phyloP scores from a whole-genome alignment of 1,140 invertebrate genomes.

The Bombus haemorrhoidalis region DNA sequence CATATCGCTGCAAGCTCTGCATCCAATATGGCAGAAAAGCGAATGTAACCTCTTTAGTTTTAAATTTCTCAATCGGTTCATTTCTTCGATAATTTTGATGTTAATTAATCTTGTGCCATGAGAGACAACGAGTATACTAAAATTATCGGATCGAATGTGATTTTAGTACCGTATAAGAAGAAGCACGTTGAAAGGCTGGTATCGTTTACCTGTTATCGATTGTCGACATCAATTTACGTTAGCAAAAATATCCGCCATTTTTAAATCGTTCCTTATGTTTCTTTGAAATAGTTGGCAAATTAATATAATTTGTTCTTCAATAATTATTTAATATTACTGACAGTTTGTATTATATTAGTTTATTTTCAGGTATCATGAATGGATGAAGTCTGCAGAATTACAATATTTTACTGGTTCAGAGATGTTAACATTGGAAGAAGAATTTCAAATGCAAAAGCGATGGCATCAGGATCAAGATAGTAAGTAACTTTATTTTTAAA shows the following conservation, averaged over 20 bases:
- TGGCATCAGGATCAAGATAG: constrained; percentile 95
- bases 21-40: constrained; percentile 55
- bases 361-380: constrained; percentile 90
- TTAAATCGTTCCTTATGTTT: constrained; percentile 11
- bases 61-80: background rate
- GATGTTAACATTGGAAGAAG: constrained; percentile 91
- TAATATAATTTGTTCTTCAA: background rate
- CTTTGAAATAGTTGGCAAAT: background rate
- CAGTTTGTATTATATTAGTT: constrained; percentile 1
- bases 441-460: constrained; percentile 94
- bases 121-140: constrained; percentile 85
- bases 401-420: constrained; percentile 94
- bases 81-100: background rate
- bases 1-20: constrained; percentile 28
- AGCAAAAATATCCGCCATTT: constrained; percentile 34
- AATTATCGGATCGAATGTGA: constrained; percentile 84
- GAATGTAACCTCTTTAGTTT: constrained; percentile 33
- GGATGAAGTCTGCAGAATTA: constrained; percentile 95
- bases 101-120: constrained; percentile 74
- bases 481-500: constrained; percentile 77
- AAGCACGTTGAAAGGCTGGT: constrained; percentile 87
- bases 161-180: constrained; percentile 88
- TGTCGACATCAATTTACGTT: constrained; percentile 15
- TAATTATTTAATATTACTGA: background rate
- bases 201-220: constrained; percentile 37